These are phyloP conservation scores for Acanthosepion esculentum DNA, from an alignment of 2,888 invertebrate species.

Conservation along the genomic window DNA sequence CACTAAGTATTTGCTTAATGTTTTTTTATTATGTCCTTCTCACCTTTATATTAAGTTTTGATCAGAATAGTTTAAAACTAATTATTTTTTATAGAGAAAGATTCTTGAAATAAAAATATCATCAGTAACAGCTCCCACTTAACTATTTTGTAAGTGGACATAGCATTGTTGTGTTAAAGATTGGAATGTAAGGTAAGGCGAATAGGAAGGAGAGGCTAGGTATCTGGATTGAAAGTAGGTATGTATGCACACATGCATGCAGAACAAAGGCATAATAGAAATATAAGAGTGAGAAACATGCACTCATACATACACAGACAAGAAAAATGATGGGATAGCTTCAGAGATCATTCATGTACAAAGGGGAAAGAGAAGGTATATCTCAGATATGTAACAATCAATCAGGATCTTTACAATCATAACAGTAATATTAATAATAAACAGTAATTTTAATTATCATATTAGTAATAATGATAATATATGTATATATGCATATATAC, in stretches of 20 bases:
- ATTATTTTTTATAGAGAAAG: no score
- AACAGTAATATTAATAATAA: neutral
- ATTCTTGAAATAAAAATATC: no score
- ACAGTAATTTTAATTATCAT: constrained; percentile 36
- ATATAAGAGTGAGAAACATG: neutral
- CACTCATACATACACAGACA: neutral
- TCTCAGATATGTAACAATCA: constrained; percentile 23
- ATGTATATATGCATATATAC: constrained; percentile 24
- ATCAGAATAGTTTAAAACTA: no score
- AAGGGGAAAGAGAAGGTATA: neutral
- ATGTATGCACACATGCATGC: neutral
- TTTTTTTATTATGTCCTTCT: no score
- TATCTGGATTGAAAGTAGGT: neutral
- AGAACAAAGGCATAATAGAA: neutral
- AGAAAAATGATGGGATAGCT: neutral
- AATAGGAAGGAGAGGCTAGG: neutral
- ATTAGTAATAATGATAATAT: constrained; percentile 40
- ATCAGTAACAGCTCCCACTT: constrained; percentile 3
- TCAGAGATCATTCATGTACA: neutral
- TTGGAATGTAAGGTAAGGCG: constrained; percentile 34
- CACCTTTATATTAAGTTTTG: no score
- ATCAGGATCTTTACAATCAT: constrained; percentile 4
- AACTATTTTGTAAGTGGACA: constrained; percentile 33
- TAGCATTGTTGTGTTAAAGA: neutral
- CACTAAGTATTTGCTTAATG: no score